phyloP scores from a whole-genome alignment of 2,888 invertebrate species.

The Ptychoptera contaminata region DNA sequence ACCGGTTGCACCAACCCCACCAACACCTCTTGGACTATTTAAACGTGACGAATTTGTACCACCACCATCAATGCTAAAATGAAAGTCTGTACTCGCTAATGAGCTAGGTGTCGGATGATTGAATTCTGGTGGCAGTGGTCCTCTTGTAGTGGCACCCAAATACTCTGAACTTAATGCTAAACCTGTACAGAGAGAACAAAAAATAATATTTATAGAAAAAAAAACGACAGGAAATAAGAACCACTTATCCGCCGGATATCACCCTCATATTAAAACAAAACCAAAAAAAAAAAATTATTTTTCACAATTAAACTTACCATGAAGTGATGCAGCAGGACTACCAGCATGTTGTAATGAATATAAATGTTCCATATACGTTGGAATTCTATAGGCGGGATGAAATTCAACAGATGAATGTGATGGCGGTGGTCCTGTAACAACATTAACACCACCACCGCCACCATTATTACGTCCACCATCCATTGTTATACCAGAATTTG shows the following conservation, averaged over 20 bases:
- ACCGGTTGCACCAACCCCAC: not conserved
- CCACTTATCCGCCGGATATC: too few relatives aligned
- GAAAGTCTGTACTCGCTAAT: constrained; percentile 74
- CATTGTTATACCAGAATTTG: constrained; percentile 25
- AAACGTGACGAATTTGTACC: constrained; percentile 53
- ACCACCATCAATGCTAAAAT: constrained; percentile 75
- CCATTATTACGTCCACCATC: constrained; percentile 14
- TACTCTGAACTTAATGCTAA: constrained; percentile 46
- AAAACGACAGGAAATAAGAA: too few relatives aligned
- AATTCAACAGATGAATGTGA: constrained; percentile 36
- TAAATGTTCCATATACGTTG: constrained; percentile 63
- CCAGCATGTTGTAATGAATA: constrained; percentile 52
- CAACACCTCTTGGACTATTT: constrained; percentile 19
- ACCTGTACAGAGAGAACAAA: constrained; percentile 31
- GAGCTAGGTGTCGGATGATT: constrained; percentile 43
- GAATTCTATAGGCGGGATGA: constrained; percentile 55
- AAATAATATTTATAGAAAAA: not conserved
- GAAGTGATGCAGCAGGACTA: constrained; percentile 49
- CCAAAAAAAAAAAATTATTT: not conserved
- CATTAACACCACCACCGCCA: constrained; percentile 30
- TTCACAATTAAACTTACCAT: constrained; percentile 36
- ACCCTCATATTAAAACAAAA: not conserved
- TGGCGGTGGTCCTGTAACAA: constrained; percentile 33
- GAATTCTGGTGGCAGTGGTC: constrained; percentile 27
- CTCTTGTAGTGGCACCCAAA: constrained; percentile 29